Percentiles rank a stretch among this genome's conserved stretches.
Conservation (phyloP, 1,140 invertebrate species). For the Eciton burchellii region DNA sequence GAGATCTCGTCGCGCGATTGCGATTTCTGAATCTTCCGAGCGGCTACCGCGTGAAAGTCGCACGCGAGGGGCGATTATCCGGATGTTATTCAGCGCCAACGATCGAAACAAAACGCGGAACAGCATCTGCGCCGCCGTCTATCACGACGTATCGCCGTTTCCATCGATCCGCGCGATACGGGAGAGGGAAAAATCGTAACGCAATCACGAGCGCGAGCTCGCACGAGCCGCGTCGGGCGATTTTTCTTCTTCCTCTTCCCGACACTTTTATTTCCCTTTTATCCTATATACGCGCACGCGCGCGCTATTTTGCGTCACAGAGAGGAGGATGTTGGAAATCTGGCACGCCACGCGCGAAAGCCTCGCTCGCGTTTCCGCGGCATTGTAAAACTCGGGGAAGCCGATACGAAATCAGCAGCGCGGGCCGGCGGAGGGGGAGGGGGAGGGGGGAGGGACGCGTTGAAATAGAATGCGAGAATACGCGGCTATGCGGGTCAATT, state of each 20-base stretch:
- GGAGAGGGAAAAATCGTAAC: background rate
- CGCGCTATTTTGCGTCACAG: constrained; percentile 36
- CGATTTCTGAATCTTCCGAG: constrained; percentile 13
- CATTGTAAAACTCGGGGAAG: constrained; percentile 69
- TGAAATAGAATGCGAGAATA: constrained; percentile 57
- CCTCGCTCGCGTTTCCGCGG: constrained; percentile 80
- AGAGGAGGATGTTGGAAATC: constrained; percentile 77
- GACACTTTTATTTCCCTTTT: too few species aligned
- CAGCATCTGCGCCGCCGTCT: background rate
- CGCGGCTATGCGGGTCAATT: constrained; percentile 43
- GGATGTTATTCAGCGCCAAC: constrained; percentile 25
- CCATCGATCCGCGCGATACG: background rate
- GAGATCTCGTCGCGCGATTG: constrained; percentile 39
- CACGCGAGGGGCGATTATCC: constrained; percentile 8
- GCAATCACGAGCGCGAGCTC: background rate
- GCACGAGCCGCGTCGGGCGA: background rate
- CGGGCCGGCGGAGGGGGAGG: background rate
- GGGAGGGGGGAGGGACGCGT: background rate
- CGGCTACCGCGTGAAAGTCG: constrained; percentile 47
- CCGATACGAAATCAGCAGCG: constrained; percentile 59
- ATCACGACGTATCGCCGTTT: constrained; percentile 17
- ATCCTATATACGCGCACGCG: background rate
- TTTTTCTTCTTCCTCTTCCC: background rate
- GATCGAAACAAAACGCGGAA: background rate
- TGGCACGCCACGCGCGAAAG: constrained; percentile 74